phyloP scores from a whole-genome alignment of 2,888 invertebrate species.

The Willowsia nigromaculata region DNA sequence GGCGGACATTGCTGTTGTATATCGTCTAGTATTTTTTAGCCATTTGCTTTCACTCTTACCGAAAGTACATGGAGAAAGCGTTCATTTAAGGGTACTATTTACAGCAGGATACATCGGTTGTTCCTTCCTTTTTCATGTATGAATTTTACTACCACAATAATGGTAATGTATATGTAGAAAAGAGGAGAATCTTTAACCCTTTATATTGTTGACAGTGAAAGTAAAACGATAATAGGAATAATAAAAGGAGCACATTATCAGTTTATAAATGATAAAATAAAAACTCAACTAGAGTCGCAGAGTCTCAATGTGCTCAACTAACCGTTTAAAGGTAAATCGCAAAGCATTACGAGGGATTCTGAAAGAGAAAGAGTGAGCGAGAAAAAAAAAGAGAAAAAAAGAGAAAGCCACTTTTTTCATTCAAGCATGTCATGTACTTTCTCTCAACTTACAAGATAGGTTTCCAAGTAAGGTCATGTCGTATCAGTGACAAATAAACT shows the following conservation, averaged over 20 bases:
- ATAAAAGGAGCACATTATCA: not conserved
- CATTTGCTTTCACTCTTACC: not conserved
- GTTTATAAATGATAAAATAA: not conserved
- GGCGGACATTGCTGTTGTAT: not conserved
- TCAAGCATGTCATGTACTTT: not conserved
- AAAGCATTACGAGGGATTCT: not conserved
- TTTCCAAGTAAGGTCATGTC: no score
- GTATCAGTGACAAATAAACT: no score
- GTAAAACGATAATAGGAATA: constrained; percentile 12
- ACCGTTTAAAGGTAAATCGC: constrained; percentile 4
- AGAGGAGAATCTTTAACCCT: no score
- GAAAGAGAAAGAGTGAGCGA: no score
- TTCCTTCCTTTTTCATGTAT: not conserved
- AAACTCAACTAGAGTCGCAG: not conserved
- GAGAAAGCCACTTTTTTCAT: not conserved
- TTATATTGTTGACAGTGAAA: not conserved
- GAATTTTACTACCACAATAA: not conserved
- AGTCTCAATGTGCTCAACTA: constrained; percentile 9
- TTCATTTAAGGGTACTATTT: no score
- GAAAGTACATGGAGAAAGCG: not conserved
- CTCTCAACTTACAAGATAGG: no score
- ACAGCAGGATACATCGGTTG: not conserved
- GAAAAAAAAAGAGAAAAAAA: no score
- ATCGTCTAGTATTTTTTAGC: not conserved
- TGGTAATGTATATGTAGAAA: not conserved